phyloP scores from a whole-genome alignment of 2,113 vertebrate species.

The Pachyramphus minor region DNA sequence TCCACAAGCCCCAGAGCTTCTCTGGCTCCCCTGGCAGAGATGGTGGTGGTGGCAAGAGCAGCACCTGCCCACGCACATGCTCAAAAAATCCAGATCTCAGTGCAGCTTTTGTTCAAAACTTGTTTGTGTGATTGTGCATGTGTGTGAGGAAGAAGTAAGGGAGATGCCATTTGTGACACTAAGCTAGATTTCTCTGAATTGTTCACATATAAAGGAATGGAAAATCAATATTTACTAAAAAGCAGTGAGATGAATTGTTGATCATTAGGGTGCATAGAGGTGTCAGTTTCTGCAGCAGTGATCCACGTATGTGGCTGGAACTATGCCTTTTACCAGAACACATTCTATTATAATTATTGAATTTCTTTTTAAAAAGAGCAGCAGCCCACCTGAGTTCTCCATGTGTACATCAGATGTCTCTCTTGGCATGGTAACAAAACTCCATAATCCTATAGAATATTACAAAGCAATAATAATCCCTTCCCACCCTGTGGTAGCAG shows the following conservation, averaged over 20 bases:
- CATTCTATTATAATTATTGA: background rate
- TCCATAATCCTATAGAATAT: background rate
- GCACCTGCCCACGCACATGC: fast-evolving
- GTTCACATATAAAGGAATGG: background rate
- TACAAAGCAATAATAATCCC: background rate
- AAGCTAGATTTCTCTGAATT: background rate
- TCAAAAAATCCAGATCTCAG: background rate
- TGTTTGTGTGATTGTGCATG: fast-evolving
- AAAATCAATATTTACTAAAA: background rate
- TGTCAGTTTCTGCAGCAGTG: background rate
- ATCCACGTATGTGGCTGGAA: background rate
- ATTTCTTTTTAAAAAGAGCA: background rate
- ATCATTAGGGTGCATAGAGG: background rate
- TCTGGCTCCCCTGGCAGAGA: background rate
- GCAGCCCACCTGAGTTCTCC: background rate
- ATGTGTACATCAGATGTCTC: background rate
- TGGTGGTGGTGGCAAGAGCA: background rate
- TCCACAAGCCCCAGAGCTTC: fast-evolving
- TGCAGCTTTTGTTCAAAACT: background rate
- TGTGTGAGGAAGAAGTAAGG: background rate
- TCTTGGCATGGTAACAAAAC: background rate
- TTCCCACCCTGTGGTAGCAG: background rate
- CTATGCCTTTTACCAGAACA: background rate
- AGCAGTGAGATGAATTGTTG: background rate
- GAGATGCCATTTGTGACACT: background rate